Conservation (phyloP, 2,113 vertebrate genomes). For the Prinia subflava region DNA sequence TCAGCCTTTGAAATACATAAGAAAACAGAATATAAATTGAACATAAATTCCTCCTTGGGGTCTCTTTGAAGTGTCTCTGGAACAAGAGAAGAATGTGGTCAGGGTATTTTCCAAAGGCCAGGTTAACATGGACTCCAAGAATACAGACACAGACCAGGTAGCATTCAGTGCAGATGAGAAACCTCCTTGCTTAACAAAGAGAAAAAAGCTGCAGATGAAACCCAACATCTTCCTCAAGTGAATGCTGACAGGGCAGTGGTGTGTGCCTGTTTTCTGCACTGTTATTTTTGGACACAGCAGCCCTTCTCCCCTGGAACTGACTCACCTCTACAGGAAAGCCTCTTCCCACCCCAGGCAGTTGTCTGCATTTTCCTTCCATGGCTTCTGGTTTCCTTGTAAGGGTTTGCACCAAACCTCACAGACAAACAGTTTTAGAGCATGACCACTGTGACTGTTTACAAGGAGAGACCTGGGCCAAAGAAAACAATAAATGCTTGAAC, state of each 20-base stretch:
- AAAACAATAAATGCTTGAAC: not conserved
- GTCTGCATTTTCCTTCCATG: not conserved
- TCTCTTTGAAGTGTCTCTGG: not conserved
- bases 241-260: accelerated
- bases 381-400: conserved; percentile 32
- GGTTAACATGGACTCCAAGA: not conserved
- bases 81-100: not conserved
- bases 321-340: conserved; percentile 45
- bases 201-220: not conserved
- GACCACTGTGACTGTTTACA: not conserved
- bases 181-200: not conserved
- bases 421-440: not conserved
- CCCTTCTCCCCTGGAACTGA: conserved; percentile 35
- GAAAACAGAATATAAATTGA: not conserved
- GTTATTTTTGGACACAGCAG: not conserved
- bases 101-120: not conserved
- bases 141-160: not conserved
- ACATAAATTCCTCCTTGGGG: not conserved
- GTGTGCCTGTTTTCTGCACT: not conserved
- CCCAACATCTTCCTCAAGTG: not conserved
- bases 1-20: not conserved
- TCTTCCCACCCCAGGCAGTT: not conserved
- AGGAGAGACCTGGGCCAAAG: not conserved
- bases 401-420: not conserved
- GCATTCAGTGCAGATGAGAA: not conserved